Base-by-base conservation (phyloP, 2,113 vertebrate genomes). In the Columbina picui region DNA sequence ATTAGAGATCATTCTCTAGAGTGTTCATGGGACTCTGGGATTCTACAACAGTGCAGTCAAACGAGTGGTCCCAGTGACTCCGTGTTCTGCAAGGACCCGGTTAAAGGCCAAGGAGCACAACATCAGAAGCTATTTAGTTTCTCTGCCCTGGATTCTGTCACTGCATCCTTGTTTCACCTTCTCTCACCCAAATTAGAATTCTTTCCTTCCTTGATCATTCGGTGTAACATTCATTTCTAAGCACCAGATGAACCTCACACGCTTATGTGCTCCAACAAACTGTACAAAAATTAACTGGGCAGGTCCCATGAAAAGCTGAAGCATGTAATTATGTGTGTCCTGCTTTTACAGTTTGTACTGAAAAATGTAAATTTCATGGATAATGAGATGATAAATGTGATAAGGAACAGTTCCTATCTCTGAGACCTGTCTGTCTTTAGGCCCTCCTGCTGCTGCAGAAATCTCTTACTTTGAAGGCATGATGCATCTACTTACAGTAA, bases 241-340 rank as follows among this genome's bases (percentile, higher is more conserved):
- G 93, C 92, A 59, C 29, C 59, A 79, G 86, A 81, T 26, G 87
- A 90, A 82, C 84, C 77, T 86, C 75, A 55, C 63, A 73, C 74
- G 59, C 32, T 55, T 91, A 1, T 11, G 32, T 83, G 55, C 71
- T 74, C 75, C 96, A 76, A 92, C 47, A 70, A 63, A 76, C 70
- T 49, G 7, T 63, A 73, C 77, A 75, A 67, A 95, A 96, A 73
- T 90, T 30, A 76, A 57, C 70, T 87, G 92, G 70, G 75, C 84
- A 76, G 55, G 81, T 85, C 63, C 75, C 70, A 30, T 32, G 22
- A 60, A 85, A 77, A 77, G 32, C 53, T 85, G 70, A 85, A 87
- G 53, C 32, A 41, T 85, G 56, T 80, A 45, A 73, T 77, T 76
- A 32, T 52, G 52, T 4, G 2, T 83, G 45, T 75, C 59, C 53